Evolutionary conservation across 2,888 invertebrate species (phyloP), one percentile per base, ranked within the genome.

Genomic region (Xanthia togata): DNA sequence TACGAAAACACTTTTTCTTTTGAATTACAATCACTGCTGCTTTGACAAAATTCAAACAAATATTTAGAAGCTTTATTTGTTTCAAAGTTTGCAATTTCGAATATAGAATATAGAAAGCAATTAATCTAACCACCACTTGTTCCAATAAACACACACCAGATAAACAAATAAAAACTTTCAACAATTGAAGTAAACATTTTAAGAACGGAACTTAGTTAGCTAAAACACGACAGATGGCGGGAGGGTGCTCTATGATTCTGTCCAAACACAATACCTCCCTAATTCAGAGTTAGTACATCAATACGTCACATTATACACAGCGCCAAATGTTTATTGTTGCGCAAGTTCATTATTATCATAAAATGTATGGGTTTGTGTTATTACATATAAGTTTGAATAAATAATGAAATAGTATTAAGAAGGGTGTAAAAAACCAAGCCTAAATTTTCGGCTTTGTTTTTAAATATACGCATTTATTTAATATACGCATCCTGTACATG

Each of bases 151-250:
- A 70, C 72, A 73, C 71, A 78, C 79, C 88, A 89, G 86, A 85
- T 86, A 89, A 90, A 89, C 86, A 89, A 88, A 88, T 80, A 87
- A 85, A 91, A 89, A 90, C 89, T 90, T 85, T 89, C 79, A 83
- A 89, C 77, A 85, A 80, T 74, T 65, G 69, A 81, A 90, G 89
- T 88, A 93, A 92, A 92, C 90, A 92, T 89, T 89, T 89, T 89
- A 90, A 83, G 86, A 78, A 81, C 82, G 76, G 84, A 88, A 88
- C 84, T 82, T 73, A 67, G 82, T 87, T 82, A 71, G 47, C 70
- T 78, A 93, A 92, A 95, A 90, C 89, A 78, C 91, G 95, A 93
- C 96, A 96, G 96, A 96, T 96, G 96, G 92, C 89, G 82, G 85
- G 88, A 91, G 93, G 90, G 91, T 91, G 87, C 89, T 90, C 88